Base-by-base conservation (phyloP, 2,888 invertebrate genomes). In the Dryadula phaetusa region DNA sequence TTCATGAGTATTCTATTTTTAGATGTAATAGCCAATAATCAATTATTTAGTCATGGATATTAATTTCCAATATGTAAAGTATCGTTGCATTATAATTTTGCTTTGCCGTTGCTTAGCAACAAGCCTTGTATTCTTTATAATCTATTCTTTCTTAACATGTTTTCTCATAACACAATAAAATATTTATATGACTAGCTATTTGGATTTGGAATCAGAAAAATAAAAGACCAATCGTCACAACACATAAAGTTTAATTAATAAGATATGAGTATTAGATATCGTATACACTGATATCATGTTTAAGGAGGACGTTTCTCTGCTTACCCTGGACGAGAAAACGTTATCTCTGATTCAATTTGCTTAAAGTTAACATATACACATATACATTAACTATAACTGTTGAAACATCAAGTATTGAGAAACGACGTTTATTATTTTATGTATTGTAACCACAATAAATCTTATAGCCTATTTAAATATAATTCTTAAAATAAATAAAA, bases 251-350 rank as follows among this genome's bases (percentile, higher is more conserved):
- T 66, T 66, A 56, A 66, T 66, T 66, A n/a, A 22, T 32, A 22
- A 54, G n/a, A 12, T 46, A 32, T 20, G 16, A 32, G 54, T 37
- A 53, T 32, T 42, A n/a, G 32, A 54, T 44, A 64, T 54, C 54
- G 32, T 64, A 56, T 34, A 64, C 64, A 64, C 16, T n/a, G 44
- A 34, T 7, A 46, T 34, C 32, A 5, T 22, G 32, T 20, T 34
- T 44, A 7, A 37, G 20, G 40, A 42, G 37, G 53, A 66, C 32
- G 47, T 42, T 56, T 56, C 54, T 66, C 60, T 34, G 44, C 44
- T 20, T 61, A 53, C 61, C 66, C 66, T 65, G 44, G 62, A 22
- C 46, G 42, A 62, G 61, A 62, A 46, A 62, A 62, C 61, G 44
- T 25, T 20, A 4, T 20, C 14, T n/a, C 22, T 12, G 44, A 28